Evolutionary conservation across 2,888 invertebrate genomes (phyloP).

Genomic region (Trichogramma dendrolimi): DNA sequence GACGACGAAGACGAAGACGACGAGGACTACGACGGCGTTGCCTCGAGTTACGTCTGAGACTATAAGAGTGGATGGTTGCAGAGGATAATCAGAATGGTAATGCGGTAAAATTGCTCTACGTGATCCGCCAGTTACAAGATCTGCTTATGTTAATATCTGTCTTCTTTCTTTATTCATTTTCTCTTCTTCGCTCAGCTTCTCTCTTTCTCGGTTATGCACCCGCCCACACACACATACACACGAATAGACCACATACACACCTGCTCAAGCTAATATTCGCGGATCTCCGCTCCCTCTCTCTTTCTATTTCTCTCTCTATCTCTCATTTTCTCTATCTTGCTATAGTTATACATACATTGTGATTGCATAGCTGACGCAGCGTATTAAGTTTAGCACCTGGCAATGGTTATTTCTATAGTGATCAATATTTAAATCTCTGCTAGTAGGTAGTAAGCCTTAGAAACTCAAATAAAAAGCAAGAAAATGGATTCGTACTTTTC

Average conservation of each 20-base stretch:
- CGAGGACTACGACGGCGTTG: not conserved
- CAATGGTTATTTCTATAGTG: no score
- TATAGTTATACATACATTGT: no score
- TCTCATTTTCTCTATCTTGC: no score
- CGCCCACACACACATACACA: not conserved
- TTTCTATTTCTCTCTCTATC: not conserved
- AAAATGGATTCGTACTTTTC: no score
- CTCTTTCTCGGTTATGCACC: slow-evolving; percentile 1
- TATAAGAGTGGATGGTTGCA: slow-evolving; percentile 24
- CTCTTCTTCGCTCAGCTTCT: not conserved
- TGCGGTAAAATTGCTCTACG: slow-evolving; percentile 41
- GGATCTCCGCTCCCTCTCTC: not conserved
- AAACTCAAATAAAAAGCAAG: no score
- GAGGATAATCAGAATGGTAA: slow-evolving; percentile 46
- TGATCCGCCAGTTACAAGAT: slow-evolving; percentile 43
- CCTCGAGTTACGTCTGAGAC: slow-evolving; percentile 2
- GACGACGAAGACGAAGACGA: not conserved
- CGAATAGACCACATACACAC: no score
- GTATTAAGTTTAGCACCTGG: no score
- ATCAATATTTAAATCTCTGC: no score
- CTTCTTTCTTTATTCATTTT: slow-evolving; percentile 23
- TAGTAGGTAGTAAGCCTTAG: no score
- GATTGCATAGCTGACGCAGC: no score
- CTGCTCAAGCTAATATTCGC: no score
- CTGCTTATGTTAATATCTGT: slow-evolving; percentile 46